These are phyloP conservation scores for Eupelmus urozonus DNA, from an alignment of 2,888 invertebrate genomes.

Conservation along the genomic window DNA sequence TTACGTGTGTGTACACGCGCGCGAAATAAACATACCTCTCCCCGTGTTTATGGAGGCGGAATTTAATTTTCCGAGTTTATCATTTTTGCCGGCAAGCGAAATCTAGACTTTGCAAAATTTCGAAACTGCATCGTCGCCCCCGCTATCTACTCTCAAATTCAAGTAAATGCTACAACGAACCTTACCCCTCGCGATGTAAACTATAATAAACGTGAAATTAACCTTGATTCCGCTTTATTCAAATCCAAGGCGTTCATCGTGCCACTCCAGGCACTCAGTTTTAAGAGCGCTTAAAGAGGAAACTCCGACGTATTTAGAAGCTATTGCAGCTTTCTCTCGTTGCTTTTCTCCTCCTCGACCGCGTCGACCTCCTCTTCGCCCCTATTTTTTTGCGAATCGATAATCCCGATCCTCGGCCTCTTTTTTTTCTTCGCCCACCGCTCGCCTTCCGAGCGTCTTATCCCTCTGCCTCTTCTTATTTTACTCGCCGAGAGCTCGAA, in stretches of 20 bases:
- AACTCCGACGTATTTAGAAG: no score
- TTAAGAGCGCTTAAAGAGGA: no score
- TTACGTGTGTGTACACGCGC: background rate
- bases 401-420: slow-evolving; percentile 60
- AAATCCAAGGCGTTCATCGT: no score
- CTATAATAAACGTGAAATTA: no score
- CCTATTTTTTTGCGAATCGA: slow-evolving; percentile 59
- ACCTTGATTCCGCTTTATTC: no score
- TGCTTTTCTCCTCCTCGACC: background rate
- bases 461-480: slow-evolving; percentile 35
- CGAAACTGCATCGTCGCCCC: no score
- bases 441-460: slow-evolving; percentile 33
- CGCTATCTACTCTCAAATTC: no score
- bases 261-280: no score
- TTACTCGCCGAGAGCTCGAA: slow-evolving; percentile 1
- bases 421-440: slow-evolving; percentile 6
- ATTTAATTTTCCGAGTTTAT: background rate
- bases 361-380: slow-evolving; percentile 26
- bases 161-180: no score
- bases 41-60: background rate
- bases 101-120: background rate
- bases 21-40: background rate
- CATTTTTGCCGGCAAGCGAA: background rate
- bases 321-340: background rate
- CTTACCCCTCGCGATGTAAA: no score